Percentiles rank a stretch among this genome's conserved stretches.
Conservation (phyloP, 2,113 vertebrate genomes). For the Saimiri boliviensis region DNA sequence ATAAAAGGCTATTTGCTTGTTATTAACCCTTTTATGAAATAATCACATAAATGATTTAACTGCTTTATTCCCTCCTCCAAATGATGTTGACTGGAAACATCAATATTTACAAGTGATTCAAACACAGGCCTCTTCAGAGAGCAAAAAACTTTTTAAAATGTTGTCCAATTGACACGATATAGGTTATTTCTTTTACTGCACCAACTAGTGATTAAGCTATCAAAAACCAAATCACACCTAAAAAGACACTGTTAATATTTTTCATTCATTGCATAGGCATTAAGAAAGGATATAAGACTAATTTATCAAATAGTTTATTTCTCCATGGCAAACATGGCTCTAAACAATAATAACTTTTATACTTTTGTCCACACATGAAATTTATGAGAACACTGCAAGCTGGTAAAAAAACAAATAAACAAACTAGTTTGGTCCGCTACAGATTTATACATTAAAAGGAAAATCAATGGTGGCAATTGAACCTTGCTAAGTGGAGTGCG, state of each 20-base stretch:
- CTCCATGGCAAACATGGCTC: neutral
- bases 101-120: neutral
- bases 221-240: neutral
- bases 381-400: neutral
- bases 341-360: neutral
- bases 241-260: neutral
- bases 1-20: neutral
- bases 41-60: neutral
- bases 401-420: neutral
- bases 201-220: neutral
- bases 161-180: neutral
- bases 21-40: constrained; percentile 26
- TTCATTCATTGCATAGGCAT: neutral
- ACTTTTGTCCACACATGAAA: neutral
- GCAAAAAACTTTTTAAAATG: neutral
- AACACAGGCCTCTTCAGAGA: neutral
- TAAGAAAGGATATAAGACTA: neutral
- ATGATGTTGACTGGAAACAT: neutral
- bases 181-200: neutral
- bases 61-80: neutral
- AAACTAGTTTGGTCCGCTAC: neutral
- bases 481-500: constrained; percentile 49
- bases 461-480: neutral
- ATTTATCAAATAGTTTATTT: neutral
- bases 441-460: neutral